A percentile compares a stretch with the other conserved stretches of the same genome.
Conservation (phyloP, 35 echinoderm and acorn worm species). For the Apostichopus japonicus region DNA sequence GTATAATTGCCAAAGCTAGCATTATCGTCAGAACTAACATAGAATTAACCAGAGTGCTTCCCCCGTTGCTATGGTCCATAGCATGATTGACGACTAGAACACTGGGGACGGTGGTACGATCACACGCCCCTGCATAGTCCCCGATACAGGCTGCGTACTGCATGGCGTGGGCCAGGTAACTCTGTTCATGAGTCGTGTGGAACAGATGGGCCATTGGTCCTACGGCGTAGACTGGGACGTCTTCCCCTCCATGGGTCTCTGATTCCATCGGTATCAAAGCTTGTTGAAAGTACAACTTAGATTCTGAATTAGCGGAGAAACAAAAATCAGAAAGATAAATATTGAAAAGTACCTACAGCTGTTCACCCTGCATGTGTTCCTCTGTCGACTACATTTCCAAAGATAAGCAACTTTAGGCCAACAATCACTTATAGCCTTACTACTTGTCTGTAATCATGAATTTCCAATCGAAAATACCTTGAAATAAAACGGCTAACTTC, state of each 20-base stretch:
- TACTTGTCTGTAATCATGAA: too few relatives aligned
- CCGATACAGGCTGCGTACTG: constrained; percentile 52
- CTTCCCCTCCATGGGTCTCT: constrained; percentile 78
- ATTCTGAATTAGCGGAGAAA: background rate
- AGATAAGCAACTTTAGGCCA: too few relatives aligned
- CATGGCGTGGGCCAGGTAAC: constrained; percentile 86
- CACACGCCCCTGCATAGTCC: constrained; percentile 12
- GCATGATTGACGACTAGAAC: background rate
- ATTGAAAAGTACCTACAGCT: background rate
- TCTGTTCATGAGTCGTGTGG: constrained; percentile 90
- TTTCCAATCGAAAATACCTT: too few relatives aligned
- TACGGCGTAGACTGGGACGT: constrained; percentile 72
- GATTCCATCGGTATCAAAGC: constrained; percentile 58
- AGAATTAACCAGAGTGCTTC: background rate
- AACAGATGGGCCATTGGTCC: constrained; percentile 86
- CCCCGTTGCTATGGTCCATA: background rate
- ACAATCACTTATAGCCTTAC: too few relatives aligned
- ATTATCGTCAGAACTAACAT: background rate
- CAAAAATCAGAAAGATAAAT: background rate
- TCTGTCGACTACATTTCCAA: too few relatives aligned
- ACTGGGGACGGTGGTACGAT: background rate
- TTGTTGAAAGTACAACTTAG: constrained; percentile 52
- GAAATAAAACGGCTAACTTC: too few relatives aligned
- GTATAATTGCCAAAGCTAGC: background rate
- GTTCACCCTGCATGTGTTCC: too few relatives aligned